Evolutionary conservation across 2,888 invertebrate species (phyloP).

Genomic region (Drosophila rellima): DNA sequence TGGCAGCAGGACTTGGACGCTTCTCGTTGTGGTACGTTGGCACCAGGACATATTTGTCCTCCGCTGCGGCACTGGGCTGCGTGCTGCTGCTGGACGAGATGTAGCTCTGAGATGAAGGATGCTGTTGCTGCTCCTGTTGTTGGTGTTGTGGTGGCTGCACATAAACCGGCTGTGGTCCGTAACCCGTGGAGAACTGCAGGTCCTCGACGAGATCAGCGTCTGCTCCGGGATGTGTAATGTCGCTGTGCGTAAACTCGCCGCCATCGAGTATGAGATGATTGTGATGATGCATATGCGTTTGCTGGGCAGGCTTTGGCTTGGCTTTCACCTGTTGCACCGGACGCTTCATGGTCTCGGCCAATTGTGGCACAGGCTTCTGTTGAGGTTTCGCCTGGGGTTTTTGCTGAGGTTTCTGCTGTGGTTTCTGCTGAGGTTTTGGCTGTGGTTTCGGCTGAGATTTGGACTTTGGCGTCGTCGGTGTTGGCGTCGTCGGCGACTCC

Average conservation of each 20-base stretch:
- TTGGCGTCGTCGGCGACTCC: constrained; percentile 53
- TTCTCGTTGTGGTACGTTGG: constrained; percentile 75
- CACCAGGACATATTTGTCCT: constrained; percentile 84
- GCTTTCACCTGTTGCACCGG: constrained; percentile 49
- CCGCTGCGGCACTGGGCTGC: constrained; percentile 61
- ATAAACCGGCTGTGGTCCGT: constrained; percentile 84
- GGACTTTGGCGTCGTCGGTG: constrained; percentile 40
- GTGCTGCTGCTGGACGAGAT: constrained; percentile 39
- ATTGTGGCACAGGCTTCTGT: constrained; percentile 50
- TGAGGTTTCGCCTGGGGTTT: constrained; percentile 32
- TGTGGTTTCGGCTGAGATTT: constrained; percentile 35
- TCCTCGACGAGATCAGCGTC: constrained; percentile 89
- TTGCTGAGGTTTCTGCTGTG: constrained; percentile 23
- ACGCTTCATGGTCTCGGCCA: constrained; percentile 64
- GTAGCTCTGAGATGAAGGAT: constrained; percentile 87
- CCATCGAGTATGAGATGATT: constrained; percentile 76
- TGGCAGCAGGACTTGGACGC: constrained; percentile 30
- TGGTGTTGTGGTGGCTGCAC: constrained; percentile 85
- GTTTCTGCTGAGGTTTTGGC: constrained; percentile 22
- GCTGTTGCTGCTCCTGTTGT: constrained; percentile 48
- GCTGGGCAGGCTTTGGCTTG: constrained; percentile 46
- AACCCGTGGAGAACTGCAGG: constrained; percentile 86
- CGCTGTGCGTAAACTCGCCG: constrained; percentile 87
- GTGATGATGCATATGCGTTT: constrained; percentile 67
- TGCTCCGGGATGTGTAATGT: constrained; percentile 88